Evolutionary conservation across 92 coral and sea anemone species (phyloP), one percentile per base, ranked within the genome.

Genomic region (Epizoanthus scotinus): DNA sequence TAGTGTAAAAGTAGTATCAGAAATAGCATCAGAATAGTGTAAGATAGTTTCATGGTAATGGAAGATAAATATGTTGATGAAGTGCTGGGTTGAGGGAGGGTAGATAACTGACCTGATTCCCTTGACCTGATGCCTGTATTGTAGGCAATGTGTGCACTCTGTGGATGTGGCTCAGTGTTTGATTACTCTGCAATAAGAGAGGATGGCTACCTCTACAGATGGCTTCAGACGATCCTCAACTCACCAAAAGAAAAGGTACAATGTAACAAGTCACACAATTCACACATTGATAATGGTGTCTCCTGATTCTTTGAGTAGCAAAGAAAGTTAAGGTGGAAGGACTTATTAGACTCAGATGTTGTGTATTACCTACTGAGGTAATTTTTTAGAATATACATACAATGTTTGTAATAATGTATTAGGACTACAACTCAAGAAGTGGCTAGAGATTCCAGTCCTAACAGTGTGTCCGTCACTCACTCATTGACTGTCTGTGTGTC

Each of bases 241-340:
- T 93, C 99, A n/a, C 96, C 95, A 0, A 91, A 93, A 78, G 94
- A 93, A 84, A 93, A 91, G 96, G 99, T 95, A n/a, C n/a, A 2
- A 26, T 62, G 52, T 6, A 53, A 26, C 22, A 6, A 26, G 19
- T 58, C 14, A 38, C n/a, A 18, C 26, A 6, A 47, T 13, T 47
- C 52, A 12, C 15, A 47, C 52, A 10, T 47, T 10, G 52, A 47
- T 47, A 15, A 8, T 10, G 12, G 52, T 47, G 9, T 47, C 14
- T 2, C 52, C 2, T 62, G 2, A 3, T 24, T 62, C 6, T 15
- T 62, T 31, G 1, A 62, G 25, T 26, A 62, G 13, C 18, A 62
- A 24, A 26, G 36, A 62, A 9, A 62, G n/a, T 26, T 62, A 24
- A 12, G 67, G 18, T 2, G 14, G 67, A 3, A 27, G 31, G 34